Evolutionary conservation across 2,888 invertebrate species (phyloP).

Genomic region (Habrosyne pyritoides): DNA sequence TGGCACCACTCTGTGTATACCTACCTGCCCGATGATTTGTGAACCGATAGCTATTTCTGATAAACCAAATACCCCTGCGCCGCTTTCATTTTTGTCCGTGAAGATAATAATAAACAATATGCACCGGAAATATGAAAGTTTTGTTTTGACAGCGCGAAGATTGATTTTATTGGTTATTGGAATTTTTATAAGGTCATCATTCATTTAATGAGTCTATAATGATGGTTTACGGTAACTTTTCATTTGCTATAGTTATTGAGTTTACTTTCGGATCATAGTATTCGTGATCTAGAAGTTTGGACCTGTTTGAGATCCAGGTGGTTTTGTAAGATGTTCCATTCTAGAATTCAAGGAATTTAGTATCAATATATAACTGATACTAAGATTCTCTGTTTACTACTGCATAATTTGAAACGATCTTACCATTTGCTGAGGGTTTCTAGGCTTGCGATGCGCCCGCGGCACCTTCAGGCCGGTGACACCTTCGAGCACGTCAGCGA

Average conservation of each 20-base stretch:
- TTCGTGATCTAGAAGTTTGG: too few species aligned
- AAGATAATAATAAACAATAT: conserved; percentile 67
- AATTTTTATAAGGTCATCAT: conserved; percentile 43
- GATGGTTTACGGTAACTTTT: conserved; percentile 4
- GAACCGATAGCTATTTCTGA: conserved; percentile 75
- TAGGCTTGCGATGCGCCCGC: conserved; percentile 89
- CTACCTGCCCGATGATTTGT: conserved; percentile 72
- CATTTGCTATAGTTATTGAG: background rate
- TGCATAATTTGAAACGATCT: conserved; percentile 67
- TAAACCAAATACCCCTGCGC: conserved; percentile 67
- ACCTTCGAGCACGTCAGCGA: conserved; percentile 97
- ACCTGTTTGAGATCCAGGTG: too few species aligned
- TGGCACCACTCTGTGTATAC: conserved; percentile 48
- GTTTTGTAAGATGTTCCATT: too few species aligned
- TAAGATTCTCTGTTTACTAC: too few species aligned
- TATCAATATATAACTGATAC: too few species aligned
- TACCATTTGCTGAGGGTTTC: conserved; percentile 96
- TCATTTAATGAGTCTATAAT: conserved; percentile 22
- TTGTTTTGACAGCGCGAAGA: conserved; percentile 63
- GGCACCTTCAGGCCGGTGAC: conserved; percentile 92
- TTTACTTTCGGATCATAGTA: too few species aligned
- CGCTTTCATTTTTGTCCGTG: conserved; percentile 71
- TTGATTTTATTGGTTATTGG: conserved; percentile 63
- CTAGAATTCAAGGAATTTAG: too few species aligned
- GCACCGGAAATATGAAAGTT: conserved; percentile 64